These are phyloP conservation scores for Ammospiza nelsoni DNA, from an alignment of 2,113 vertebrate species.

Conservation along the genomic window DNA sequence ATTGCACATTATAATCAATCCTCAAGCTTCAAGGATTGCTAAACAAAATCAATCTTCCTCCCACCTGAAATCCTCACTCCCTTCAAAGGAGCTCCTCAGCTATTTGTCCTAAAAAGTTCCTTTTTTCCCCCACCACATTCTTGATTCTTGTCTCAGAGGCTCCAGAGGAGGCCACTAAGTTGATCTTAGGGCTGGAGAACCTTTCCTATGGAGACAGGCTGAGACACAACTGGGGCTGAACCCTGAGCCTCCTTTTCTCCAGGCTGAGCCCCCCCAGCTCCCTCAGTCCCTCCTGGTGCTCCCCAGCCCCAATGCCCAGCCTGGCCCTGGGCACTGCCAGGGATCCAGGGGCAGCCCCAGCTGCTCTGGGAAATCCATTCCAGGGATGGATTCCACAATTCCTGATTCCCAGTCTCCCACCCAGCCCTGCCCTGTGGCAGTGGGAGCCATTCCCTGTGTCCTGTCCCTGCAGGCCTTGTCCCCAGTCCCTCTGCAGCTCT, in stretches of 20 bases:
- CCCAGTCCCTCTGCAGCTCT: too few relatives aligned
- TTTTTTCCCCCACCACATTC: background rate
- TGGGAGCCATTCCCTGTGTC: too few relatives aligned
- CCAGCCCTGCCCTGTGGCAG: too few relatives aligned
- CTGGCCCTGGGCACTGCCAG: background rate
- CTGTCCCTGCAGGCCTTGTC: too few relatives aligned
- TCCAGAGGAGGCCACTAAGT: background rate
- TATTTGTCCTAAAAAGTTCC: background rate
- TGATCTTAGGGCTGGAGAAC: background rate
- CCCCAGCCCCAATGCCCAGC: background rate
- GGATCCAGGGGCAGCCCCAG: background rate
- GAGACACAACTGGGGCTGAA: background rate
- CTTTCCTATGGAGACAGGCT: background rate
- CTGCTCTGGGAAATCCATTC: too few relatives aligned
- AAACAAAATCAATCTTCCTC: background rate
- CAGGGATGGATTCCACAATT: too few relatives aligned
- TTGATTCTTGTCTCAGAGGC: background rate
- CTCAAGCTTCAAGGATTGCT: background rate
- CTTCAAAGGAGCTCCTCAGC: background rate
- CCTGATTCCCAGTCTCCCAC: too few relatives aligned
- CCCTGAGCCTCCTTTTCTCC: background rate
- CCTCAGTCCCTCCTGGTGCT: background rate
- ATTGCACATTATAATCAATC: background rate
- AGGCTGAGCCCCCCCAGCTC: background rate
- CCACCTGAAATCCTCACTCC: background rate